Evolutionary conservation across 2,797 vertebrate species (phyloP).

Genomic region (Rhabdophis nuchalis): DNA sequence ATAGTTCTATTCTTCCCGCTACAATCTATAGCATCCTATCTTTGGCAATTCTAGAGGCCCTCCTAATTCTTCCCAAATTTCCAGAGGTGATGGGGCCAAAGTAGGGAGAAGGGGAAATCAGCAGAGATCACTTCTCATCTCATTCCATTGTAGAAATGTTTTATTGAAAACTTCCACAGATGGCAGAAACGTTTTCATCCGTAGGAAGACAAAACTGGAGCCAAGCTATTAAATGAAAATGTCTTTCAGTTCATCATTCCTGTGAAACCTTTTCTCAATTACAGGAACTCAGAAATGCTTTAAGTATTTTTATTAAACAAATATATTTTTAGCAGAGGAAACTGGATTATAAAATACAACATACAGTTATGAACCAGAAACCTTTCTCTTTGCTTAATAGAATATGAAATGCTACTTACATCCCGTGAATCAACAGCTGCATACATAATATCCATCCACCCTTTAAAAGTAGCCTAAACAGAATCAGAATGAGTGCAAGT

Average conservation of each 20-base stretch:
- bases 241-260: neutral
- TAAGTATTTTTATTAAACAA: neutral
- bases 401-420: conserved; percentile 74
- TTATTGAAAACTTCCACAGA: neutral
- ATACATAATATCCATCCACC: conserved; percentile 99
- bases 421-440: conserved; percentile 96
- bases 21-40: neutral
- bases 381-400: neutral
- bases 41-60: neutral
- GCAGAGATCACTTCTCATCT: neutral
- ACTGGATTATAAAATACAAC: neutral
- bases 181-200: neutral
- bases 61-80: neutral
- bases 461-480: conserved; percentile 95
- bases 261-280: too few relatives aligned
- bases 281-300: neutral
- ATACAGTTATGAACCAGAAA: conserved; percentile 15
- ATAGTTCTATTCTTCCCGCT: neutral
- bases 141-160: neutral
- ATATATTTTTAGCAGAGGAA: neutral
- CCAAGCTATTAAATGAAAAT: neutral
- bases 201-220: neutral
- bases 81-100: neutral
- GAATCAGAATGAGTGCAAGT: conserved; percentile 27
- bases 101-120: neutral